These are phyloP conservation scores for Ridgeia piscesae DNA, from an alignment of 1,140 invertebrate species.

Conservation along the genomic window DNA sequence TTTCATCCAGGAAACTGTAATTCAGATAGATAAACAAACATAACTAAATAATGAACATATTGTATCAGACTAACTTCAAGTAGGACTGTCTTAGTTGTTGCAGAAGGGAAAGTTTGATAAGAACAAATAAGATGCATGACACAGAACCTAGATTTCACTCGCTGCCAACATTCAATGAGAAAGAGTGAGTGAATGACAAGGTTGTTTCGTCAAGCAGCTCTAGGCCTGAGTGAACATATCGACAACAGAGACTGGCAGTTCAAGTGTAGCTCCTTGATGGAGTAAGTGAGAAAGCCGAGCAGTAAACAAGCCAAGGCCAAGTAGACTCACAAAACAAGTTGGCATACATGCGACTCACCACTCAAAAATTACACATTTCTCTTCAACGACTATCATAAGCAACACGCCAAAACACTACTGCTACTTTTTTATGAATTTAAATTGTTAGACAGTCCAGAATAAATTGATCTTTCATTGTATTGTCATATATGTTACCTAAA, in stretches of 20 bases:
- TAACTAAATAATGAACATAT: neutral
- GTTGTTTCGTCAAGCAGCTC: neutral
- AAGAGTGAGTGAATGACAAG: neutral
- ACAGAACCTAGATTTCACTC: neutral
- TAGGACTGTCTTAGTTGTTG: neutral
- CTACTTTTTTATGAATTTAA: no score
- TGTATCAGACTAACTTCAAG: neutral
- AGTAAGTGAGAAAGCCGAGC: neutral
- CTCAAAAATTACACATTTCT: no score
- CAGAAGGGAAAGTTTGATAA: neutral
- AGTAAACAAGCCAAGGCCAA: neutral
- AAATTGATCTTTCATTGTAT: no score
- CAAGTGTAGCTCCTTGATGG: neutral
- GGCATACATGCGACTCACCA: no score
- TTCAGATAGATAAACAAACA: neutral
- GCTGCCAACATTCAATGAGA: neutral
- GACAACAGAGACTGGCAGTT: neutral
- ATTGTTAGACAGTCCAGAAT: no score
- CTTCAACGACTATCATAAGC: no score
- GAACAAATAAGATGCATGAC: neutral
- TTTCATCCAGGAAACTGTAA: neutral
- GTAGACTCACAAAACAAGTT: no score
- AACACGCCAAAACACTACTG: no score
- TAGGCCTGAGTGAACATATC: neutral
- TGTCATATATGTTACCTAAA: no score